Base-by-base conservation (phyloP, 2,888 invertebrate species). In the Erebia epiphron region DNA sequence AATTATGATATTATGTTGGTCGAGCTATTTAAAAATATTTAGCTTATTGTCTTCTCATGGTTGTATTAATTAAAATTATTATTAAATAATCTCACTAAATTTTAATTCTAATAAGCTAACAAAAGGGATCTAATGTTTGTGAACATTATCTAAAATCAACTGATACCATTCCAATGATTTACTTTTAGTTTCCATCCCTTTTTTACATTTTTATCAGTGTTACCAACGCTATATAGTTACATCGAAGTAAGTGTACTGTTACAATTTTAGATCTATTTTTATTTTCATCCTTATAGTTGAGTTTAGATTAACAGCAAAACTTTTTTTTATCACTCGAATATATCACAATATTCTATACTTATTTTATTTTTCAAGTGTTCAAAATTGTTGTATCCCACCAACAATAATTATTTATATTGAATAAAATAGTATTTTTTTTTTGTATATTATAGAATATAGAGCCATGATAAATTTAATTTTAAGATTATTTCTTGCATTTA, bases 361-460 rank as follows among this genome's bases (percentile, higher is more conserved):
- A 14, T 52, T 16, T 35, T 54, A 57, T 35, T 16, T 52, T 41
- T 64, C 11, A 64, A 52, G 52, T 64, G 52, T 64, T 64, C 41
- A 64, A 52, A 58, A 67, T 49, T 58, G 56, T 66, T 54, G 64
- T 49, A 76, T 79, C 80, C 80, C 80, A 80, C 80, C 80, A 77
- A 74, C 71, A 62, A 61, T 35, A 35, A 35, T 35, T 35, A 35
- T 54, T 66, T 58, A 57, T 58, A 41, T 50, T 46, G 43, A 35
- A 54, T 65, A 64, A 18, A n/a, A 35, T 56, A 43, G 21, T 49
- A 18, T 57, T 16, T 16, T 21, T 9, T n/a, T 16, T 58, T 67
- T 67, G 67, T 67, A 67, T 58, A 13, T 41, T 60, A 61, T 35
- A 60, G 41, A 18, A 46, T 60, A 61, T 35, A 60, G 41, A 18